These are phyloP conservation scores for Zelostemma sp. DNA, from an alignment of 1,140 invertebrate species.

Conservation along the genomic window DNA sequence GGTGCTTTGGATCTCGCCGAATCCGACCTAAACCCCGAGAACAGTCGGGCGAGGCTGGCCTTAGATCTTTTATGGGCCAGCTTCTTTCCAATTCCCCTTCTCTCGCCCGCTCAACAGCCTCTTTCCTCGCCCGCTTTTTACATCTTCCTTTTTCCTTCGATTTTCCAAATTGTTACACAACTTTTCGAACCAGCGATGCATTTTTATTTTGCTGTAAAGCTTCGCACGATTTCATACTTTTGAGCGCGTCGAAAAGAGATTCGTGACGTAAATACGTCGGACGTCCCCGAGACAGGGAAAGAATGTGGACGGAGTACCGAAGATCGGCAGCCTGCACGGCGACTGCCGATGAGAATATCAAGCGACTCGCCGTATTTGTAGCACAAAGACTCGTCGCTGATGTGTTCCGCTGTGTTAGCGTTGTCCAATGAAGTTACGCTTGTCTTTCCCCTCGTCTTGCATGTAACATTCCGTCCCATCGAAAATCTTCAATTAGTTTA, in stretches of 20 bases:
- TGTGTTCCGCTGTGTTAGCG: constrained; percentile 28
- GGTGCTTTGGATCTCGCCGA: constrained; percentile 60
- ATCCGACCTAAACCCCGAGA: constrained; percentile 43
- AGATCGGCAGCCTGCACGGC: constrained; percentile 55
- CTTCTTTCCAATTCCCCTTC: constrained; percentile 22
- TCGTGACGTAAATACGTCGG: constrained; percentile 32
- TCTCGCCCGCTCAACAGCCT: background rate
- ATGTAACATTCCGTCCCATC: background rate
- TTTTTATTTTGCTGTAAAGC: no score
- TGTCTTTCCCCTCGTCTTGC: constrained; percentile 23
- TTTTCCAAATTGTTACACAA: background rate
- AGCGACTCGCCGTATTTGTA: constrained; percentile 47
- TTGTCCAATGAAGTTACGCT: constrained; percentile 32
- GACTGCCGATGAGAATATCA: constrained; percentile 60
- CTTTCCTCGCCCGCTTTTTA: constrained; percentile 8
- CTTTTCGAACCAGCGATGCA: background rate
- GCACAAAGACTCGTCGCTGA: constrained; percentile 35
- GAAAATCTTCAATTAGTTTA: constrained; percentile 17
- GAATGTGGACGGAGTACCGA: constrained; percentile 37
- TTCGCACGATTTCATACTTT: no score
- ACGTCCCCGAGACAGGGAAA: constrained; percentile 20
- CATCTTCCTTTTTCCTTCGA: constrained; percentile 4
- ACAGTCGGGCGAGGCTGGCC: constrained; percentile 53
- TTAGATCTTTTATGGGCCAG: constrained; percentile 49
- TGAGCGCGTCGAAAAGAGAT: constrained; percentile 21